Evolutionary conservation across 1,140 invertebrate species (phyloP), one percentile per base, ranked within the genome.

Genomic region (Drosophila repleta): DNA sequence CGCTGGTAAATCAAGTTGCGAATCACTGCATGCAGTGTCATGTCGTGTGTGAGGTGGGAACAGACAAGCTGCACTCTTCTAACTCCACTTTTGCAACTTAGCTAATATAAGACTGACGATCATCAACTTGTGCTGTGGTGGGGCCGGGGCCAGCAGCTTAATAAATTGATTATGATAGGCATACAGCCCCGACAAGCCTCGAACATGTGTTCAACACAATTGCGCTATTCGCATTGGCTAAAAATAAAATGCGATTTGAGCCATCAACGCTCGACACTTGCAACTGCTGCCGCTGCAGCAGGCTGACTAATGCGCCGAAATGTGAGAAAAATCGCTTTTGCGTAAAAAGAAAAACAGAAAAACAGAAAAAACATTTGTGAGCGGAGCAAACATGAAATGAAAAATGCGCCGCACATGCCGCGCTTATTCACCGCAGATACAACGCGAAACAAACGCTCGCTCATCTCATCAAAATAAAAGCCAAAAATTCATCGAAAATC

Each of bases 281-380:
- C 79, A 73, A 43, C 73, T 45, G 46, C 29, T 32, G 62, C 74
- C 48, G 53, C 65, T 35, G 21, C 20, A 74, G 76, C 76, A 64
- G 15, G 80, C 76, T 81, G 81, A 85, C 78, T 85, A 85, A 85
- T 87, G 70, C 77, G 60, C 70, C 53, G 46, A 74, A 80, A 81
- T 70, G 82, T 65, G 69, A 76, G 39, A 56, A 79, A 71, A 72
- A 79, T 58, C 64, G 60, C 26, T 61, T 37, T 69, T 61, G 26
- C 45, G 24, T 45, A 53, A 29, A 43, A 41, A 62, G 53, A 60
- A 67, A 58, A 65, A n/a, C n/a, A n/a, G n/a, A n/a, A n/a, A n/a
- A n/a, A n/a, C n/a, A n/a, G n/a, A n/a, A 17, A 43, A 48, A 76
- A 57, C 32, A 35, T 35, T 62, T 63, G 17, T 51, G 64, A 53